Evolutionary conservation across 2,888 invertebrate genomes (phyloP), one percentile per base, ranked within the genome.

Genomic region (Scaeva pyrastri): DNA sequence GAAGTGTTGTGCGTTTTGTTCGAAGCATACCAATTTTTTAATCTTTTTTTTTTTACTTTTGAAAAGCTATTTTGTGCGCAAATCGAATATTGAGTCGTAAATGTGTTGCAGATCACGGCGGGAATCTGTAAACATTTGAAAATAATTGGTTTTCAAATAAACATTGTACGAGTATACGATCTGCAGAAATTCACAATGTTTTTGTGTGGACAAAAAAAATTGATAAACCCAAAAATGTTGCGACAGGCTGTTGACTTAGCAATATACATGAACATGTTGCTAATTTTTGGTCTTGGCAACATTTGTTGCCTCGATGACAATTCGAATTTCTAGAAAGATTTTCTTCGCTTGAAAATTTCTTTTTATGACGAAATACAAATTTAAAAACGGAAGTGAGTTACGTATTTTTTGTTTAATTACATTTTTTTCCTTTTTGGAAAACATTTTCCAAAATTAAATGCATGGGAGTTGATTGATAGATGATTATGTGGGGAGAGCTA

Each of bases 71-170:
- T 76, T 66, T 79, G 31, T 41, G 41, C 39, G 52, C 39, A 48
- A 66, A 66, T 81, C 55, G 70, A 86, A 88, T 88, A 85, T 88
- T 88, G 83, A 84, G 75, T 84, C 87, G 87, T 88, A 88, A 88
- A 88, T 88, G 88, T 88, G 85, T 88, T 89, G 87, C 88, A 86
- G 88, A 88, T 77, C 89, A 64, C 88, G 36, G 87, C 83, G 73
- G 87, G 89, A 62, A 79, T 81, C 26, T 83, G 87, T 88, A 88
- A 88, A 88, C 88, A 88, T 83, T 88, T 58, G 60, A 60, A 74
- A 88, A 82, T 75, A 83, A 89, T 88, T 86, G 88, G 64, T 84
- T 81, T 73, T 78, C 76, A 88, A 88, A 88, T 88, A 89, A 88
- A 87, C 88, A 88, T 16, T 39, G 31, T 19, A 41, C 36, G 66